Base-by-base conservation (phyloP, 2,113 vertebrate species). In the Leptocoma aspasia region DNA sequence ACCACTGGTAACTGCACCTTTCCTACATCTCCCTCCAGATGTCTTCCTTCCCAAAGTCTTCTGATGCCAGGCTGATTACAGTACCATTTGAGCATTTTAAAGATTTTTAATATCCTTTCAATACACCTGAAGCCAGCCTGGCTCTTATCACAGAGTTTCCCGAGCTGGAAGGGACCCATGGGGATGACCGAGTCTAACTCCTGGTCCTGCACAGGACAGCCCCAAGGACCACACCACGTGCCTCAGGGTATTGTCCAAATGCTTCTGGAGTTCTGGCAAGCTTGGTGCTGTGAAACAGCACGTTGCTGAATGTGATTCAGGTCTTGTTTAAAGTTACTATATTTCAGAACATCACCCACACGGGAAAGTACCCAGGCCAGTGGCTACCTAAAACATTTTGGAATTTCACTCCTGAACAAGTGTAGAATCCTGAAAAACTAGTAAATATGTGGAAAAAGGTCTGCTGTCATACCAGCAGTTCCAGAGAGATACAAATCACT, bases 1-100 rank as follows among this genome's bases (percentile, higher is more conserved):
- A 49, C 49, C 31, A 37, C 18, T 6, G 49, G 56, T 35, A 82
- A 90, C 35, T 77, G 49, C 79, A 77, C 22, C 54, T 42, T 23
- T 49, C 41, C 63, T 14, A 28, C 15, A 37, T 9, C 8, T 54
- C 78, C 33, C 23, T 33, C 23, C 3, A 1, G 0, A 15, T 2
- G 3, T 14, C 16, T 56, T 31, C 15, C 39, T 52, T 44, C n/a
- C 6, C 1, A 0, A 20, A 7, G 9, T 20, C 19, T 49, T 15
- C 27, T 33, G 35, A 23, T 33, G 13, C 11, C 26, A 33, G 31
- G 12, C 54, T 49, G 21, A 19, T 35, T 20, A 56, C 13, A 54
- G 18, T 0, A 63, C 26, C 11, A 18, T 11, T 69, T 14, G 4
- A 49, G 22, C 31, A 37, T 42, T 41, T 54, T 13, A 13, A 61